Evolutionary conservation across 2,888 invertebrate genomes (phyloP).

Genomic region (Heteromyza rotundicornis): DNA sequence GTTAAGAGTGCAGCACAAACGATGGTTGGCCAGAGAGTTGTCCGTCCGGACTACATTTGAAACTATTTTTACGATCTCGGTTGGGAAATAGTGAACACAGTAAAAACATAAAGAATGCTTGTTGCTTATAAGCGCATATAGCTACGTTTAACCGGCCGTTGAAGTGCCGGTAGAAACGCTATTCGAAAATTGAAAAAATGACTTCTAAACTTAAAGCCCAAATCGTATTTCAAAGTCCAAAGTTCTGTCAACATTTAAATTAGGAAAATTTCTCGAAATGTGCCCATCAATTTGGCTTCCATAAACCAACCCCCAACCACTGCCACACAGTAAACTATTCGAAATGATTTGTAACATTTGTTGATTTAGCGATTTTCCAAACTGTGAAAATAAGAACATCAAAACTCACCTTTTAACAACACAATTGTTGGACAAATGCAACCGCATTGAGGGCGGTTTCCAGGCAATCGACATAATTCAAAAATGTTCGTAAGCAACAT

Average conservation of each 20-base stretch:
- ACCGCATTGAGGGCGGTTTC: slow-evolving; percentile 42
- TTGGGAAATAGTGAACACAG: too few species aligned
- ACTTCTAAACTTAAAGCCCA: slow-evolving; percentile 2
- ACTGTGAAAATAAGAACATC: slow-evolving; percentile 1
- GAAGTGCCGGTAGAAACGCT: too few species aligned
- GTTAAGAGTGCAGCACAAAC: slow-evolving; percentile 2
- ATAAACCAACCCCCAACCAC: not conserved
- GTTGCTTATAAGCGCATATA: too few species aligned
- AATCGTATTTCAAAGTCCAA: not conserved
- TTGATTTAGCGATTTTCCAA: too few species aligned
- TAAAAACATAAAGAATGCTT: too few species aligned
- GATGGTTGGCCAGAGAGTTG: not conserved
- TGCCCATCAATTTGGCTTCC: not conserved
- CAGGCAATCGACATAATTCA: slow-evolving; percentile 14
- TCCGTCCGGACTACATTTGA: not conserved
- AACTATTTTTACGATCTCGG: too few species aligned
- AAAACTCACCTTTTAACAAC: slow-evolving; percentile 10
- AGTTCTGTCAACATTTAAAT: too few species aligned
- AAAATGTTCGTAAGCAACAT: not conserved
- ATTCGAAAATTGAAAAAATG: too few species aligned
- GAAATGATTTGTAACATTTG: too few species aligned
- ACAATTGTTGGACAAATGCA: slow-evolving; percentile 40
- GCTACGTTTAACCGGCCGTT: too few species aligned
- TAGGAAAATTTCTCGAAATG: not conserved
- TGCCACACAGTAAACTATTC: not conserved